These are phyloP conservation scores for Dasyornis broadbenti DNA, from an alignment of 2,113 vertebrate species.

Conservation along the genomic window DNA sequence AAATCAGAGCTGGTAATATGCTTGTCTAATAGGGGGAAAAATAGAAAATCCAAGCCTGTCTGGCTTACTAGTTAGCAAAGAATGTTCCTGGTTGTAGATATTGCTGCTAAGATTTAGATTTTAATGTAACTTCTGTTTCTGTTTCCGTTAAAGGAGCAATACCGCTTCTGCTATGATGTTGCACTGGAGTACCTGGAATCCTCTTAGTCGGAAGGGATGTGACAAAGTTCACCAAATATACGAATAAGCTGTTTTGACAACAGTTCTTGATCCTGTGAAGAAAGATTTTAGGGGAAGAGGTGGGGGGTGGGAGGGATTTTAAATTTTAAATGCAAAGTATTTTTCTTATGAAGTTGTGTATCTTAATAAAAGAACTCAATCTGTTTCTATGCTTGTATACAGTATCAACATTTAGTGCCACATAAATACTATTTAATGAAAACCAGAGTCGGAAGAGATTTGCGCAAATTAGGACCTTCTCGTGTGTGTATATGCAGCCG, in stretches of 20 bases:
- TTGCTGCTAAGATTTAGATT: not conserved
- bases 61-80: not conserved
- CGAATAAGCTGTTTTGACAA: constrained; percentile 62
- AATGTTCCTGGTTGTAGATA: not conserved
- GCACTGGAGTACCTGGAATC: constrained; percentile 94
- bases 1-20: not conserved
- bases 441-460: constrained; percentile 53
- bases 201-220: constrained; percentile 74
- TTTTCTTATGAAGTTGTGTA: constrained; percentile 83
- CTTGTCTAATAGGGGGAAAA: not conserved
- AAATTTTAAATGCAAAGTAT: constrained; percentile 80
- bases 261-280: constrained; percentile 69
- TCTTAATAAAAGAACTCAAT: constrained; percentile 76
- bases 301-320: constrained; percentile 69
- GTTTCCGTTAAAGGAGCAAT: constrained; percentile 84
- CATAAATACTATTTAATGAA: constrained; percentile 69
- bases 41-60: not conserved
- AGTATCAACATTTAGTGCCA: constrained; percentile 74
- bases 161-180: constrained; percentile 98
- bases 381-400: constrained; percentile 77
- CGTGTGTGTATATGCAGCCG: constrained; percentile 71
- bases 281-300: constrained; percentile 69
- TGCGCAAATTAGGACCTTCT: constrained; percentile 46
- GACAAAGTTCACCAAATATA: constrained; percentile 16
- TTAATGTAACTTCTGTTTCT: not conserved